Evolutionary conservation across 2,113 vertebrate species (phyloP).

Genomic region (Archilochus colubris): DNA sequence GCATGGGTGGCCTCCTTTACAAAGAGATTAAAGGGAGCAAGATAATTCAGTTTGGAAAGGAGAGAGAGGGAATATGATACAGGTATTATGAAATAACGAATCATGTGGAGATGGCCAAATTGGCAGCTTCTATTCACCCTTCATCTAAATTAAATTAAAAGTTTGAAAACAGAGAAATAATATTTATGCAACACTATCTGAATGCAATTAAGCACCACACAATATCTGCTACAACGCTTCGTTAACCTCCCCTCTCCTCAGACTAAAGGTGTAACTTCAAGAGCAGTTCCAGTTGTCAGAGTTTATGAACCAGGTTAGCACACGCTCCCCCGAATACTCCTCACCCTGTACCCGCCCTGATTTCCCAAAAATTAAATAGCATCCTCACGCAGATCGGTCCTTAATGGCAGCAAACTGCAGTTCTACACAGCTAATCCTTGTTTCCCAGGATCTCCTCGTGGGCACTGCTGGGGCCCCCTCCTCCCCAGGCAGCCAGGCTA

Average conservation of each 20-base stretch:
- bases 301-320: background rate
- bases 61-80: constrained; percentile 44
- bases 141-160: constrained; percentile 61
- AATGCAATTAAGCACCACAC: background rate
- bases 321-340: background rate
- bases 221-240: background rate
- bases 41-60: constrained; percentile 57
- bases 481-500: background rate
- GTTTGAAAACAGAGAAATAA: constrained; percentile 38
- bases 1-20: constrained; percentile 59
- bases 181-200: constrained; percentile 25
- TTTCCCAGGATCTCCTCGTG: background rate
- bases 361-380: background rate
- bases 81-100: constrained; percentile 71
- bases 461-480: background rate
- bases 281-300: background rate
- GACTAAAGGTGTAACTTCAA: background rate
- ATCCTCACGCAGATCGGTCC: background rate
- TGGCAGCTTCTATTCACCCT: constrained; percentile 47
- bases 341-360: background rate
- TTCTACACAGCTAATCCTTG: background rate
- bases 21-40: constrained; percentile 50
- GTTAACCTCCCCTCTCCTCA: background rate
- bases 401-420: background rate
- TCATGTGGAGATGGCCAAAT: constrained; percentile 45